Evolutionary conservation across 2,797 vertebrate species (phyloP).

Genomic region (Myotis vivesi): DNA sequence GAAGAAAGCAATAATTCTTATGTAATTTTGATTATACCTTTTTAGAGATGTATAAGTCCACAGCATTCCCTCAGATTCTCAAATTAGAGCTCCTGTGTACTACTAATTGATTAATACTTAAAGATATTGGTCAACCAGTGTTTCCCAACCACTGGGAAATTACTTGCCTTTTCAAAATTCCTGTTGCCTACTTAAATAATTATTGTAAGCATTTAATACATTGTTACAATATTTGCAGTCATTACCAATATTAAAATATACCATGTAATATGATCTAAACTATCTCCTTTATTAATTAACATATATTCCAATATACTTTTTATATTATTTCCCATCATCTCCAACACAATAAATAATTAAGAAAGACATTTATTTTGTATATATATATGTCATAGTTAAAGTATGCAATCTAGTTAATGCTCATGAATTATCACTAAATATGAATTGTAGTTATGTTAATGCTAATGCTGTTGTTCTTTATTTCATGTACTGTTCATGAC

Average conservation of each 20-base stretch:
- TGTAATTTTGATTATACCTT: neutral
- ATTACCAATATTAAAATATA: neutral
- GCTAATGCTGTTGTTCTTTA: neutral
- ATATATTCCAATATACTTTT: neutral
- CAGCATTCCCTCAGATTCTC: neutral
- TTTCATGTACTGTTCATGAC: neutral
- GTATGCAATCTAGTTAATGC: neutral
- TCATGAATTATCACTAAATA: neutral
- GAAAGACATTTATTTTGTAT: conserved; percentile 17
- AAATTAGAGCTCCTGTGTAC: neutral
- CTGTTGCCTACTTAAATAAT: neutral
- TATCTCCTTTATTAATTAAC: conserved; percentile 37
- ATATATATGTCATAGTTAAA: neutral
- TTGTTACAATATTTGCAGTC: neutral
- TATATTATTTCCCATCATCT: neutral
- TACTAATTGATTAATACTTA: neutral
- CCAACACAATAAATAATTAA: neutral
- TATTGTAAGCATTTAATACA: neutral
- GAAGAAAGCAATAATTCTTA: conserved; percentile 16
- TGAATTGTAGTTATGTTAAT: conserved; percentile 5
- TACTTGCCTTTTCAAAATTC: neutral
- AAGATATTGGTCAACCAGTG: neutral
- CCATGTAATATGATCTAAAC: neutral
- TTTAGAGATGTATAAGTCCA: neutral
- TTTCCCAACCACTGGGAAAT: conserved; percentile 3